Percentiles rank a stretch among this genome's conserved stretches.
These are phyloP conservation scores for Lepetodrilus schrolli DNA, from an alignment of 2,888 invertebrate genomes.

Conservation along the genomic window DNA sequence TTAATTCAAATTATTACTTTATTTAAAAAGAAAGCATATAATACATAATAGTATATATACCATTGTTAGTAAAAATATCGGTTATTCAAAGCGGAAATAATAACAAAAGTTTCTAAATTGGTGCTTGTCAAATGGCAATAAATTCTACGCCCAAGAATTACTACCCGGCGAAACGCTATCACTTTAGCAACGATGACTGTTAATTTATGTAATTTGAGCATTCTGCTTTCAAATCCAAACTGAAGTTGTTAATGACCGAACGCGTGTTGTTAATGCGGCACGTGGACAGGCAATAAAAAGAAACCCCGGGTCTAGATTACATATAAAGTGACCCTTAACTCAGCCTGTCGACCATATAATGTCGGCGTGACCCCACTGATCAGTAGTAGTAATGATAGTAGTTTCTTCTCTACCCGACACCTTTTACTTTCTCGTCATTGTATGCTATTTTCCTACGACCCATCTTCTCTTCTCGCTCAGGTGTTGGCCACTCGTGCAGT, in stretches of 20 bases:
- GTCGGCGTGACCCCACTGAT: constrained; percentile 18
- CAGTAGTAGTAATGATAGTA: constrained; percentile 8
- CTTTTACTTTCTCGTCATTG: neutral
- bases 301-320: neutral
- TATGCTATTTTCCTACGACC: constrained; percentile 11
- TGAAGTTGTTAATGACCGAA: neutral
- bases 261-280: neutral
- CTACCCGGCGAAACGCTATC: no score
- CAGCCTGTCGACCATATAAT: neutral
- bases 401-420: neutral
- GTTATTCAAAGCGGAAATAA: no score
- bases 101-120: no score
- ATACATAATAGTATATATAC: no score
- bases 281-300: neutral
- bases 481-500: neutral
- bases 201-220: neutral
- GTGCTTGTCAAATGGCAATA: no score
- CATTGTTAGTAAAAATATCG: no score
- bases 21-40: no score
- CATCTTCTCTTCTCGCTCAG: neutral
- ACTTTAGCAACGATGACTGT: no score
- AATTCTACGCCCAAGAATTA: no score
- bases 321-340: neutral
- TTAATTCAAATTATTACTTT: no score
- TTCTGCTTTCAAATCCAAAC: neutral